These are phyloP conservation scores for Hyperopisus bebe DNA, from an alignment of 2,113 vertebrate genomes.

Conservation along the genomic window DNA sequence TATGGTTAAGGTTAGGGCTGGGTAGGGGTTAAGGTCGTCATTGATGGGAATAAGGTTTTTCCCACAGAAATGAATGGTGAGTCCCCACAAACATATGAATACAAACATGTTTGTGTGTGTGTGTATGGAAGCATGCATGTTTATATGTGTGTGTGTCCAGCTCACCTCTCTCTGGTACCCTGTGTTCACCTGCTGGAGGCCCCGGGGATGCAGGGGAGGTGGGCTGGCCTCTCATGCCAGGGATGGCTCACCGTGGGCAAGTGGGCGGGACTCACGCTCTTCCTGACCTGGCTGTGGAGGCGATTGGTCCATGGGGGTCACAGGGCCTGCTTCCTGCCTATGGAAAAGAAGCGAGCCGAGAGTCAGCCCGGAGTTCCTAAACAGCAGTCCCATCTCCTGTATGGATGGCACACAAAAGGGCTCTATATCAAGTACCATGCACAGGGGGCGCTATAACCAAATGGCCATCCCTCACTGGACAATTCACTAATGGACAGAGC, in stretches of 20 bases:
- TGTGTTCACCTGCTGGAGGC: constrained; percentile 41
- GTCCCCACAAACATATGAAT: neutral
- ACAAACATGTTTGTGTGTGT: neutral
- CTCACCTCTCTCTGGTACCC: constrained; percentile 47
- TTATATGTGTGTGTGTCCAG: neutral
- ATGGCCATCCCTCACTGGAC: neutral
- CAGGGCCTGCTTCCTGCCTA: constrained; percentile 1
- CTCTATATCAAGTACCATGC: neutral
- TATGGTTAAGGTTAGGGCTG: neutral
- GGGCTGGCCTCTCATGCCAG: constrained; percentile 39
- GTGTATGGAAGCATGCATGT: neutral
- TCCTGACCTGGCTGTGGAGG: constrained; percentile 27
- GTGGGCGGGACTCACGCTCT: constrained; percentile 27
- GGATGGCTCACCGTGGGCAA: constrained; percentile 25
- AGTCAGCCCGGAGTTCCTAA: neutral
- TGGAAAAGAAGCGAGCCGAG: constrained; percentile 29
- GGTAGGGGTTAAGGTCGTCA: neutral
- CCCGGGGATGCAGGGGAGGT: constrained; percentile 32
- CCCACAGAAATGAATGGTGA: neutral
- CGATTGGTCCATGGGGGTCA: neutral
- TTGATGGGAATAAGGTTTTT: neutral
- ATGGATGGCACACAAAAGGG: neutral
- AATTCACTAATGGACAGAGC: neutral
- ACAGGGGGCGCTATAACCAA: neutral
- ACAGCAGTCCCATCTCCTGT: neutral